Evolutionary conservation across 2,797 vertebrate species (phyloP), one percentile per base, ranked within the genome.

Genomic region (Delichon dasypus): DNA sequence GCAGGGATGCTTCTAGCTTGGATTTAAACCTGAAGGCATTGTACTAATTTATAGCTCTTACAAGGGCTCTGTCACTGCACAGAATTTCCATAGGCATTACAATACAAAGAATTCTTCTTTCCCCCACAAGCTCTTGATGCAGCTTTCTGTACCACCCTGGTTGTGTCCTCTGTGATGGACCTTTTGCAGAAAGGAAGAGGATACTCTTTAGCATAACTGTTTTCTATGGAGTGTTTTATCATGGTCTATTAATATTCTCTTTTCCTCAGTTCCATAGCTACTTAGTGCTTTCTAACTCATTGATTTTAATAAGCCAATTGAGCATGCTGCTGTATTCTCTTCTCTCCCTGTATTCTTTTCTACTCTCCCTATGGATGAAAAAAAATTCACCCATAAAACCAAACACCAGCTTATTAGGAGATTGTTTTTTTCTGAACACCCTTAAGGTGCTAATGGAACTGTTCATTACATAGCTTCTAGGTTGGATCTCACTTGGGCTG

Each of bases 271-370:
- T 95, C 55, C 27, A 42, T 13, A 85, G 81, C 65, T 74, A 64
- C 68, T 80, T 91, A 71, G 27, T 85, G 70, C 82, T 93, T 89
- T 93, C 79, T 74, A 88, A 91, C 57, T 82, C 85, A 72, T 36
- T 96, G 88, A 89, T 90, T 94, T 94, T 91, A 83, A 80, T 91
- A 92, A 93, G 93, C 18, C 34, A 44, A 4, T 34, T 25, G 32
- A 54, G 44, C 9, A 5, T 73, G 45, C 45, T 7, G 11, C 60
- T 90, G 18, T 71, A 64, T 62, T 93, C 36, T 88, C 50, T 76
- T 84, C 74, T 70, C 38, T 66, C 27, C 20, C 68, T 84, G 30
- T 5, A 12, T 73, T 89, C 45, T 89, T 58, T 83, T 82, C 68
- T 71, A 38, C 17, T 61, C 51, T 80, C 45, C n/a, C 77, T 81